Evolutionary conservation across 2,797 vertebrate genomes (phyloP).

Genomic region (Microtus obscurus): DNA sequence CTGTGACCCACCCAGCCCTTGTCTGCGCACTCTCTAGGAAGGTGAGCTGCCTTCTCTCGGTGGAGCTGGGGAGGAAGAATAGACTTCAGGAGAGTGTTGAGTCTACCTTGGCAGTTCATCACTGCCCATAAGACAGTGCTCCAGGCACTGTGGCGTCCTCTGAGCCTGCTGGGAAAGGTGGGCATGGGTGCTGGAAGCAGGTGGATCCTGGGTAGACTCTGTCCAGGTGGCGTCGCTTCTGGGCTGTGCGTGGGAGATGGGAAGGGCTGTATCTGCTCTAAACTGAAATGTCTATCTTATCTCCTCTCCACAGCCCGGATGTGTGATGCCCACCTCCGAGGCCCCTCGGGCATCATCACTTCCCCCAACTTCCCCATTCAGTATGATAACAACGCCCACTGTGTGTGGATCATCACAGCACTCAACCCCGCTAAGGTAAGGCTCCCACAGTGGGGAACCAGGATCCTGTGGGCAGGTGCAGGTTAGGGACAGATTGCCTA

Average conservation of each 20-base stretch:
- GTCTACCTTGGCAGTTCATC: not conserved
- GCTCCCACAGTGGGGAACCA: not conserved
- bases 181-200: not conserved
- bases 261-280: not conserved
- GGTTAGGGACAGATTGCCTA: accelerated
- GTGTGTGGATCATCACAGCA: constrained; percentile 97
- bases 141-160: not conserved
- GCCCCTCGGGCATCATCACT: constrained; percentile 95
- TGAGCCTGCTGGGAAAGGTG: not conserved
- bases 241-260: not conserved
- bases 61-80: not conserved
- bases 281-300: constrained; percentile 59
- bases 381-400: constrained; percentile 99
- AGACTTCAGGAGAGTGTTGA: not conserved
- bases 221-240: not conserved
- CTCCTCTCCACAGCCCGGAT: constrained; percentile 92
- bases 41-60: not conserved
- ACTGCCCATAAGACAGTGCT: not conserved
- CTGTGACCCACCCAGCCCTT: not conserved
- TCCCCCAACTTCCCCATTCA: constrained; percentile 99
- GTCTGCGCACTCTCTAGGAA: not conserved
- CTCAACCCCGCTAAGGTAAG: constrained; percentile 95
- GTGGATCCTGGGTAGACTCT: not conserved
- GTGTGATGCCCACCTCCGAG: constrained; percentile 95
- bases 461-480: not conserved